Evolutionary conservation across 2,113 vertebrate species (phyloP).

Genomic region (Lipophrys pholis): DNA sequence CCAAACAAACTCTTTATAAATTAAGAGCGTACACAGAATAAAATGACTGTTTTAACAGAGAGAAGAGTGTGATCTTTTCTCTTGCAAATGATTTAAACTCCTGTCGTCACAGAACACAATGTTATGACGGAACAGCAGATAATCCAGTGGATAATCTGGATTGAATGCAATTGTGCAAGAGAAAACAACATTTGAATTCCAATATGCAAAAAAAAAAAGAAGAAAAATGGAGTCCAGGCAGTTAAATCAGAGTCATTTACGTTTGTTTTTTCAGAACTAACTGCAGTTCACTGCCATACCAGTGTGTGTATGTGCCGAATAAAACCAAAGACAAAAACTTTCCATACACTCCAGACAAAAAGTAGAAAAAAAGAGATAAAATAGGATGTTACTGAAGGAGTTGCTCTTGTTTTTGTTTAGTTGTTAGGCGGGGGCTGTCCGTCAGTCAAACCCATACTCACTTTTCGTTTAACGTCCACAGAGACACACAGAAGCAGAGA

Average conservation of each 20-base stretch:
- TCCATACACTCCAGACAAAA: too few species aligned
- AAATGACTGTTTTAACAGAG: too few species aligned
- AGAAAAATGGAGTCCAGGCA: not conserved
- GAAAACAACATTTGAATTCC: conserved; percentile 36
- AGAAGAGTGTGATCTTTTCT: too few species aligned
- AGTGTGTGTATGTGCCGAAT: too few species aligned
- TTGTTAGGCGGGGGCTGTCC: not conserved
- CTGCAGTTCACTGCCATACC: too few species aligned
- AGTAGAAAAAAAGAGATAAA: too few species aligned
- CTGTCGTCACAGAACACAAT: conserved; percentile 10
- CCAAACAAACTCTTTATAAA: not conserved
- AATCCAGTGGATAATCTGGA: conserved; percentile 32
- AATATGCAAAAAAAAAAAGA: not conserved
- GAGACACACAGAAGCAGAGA: conserved; percentile 90
- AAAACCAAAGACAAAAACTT: too few species aligned
- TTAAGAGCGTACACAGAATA: too few species aligned
- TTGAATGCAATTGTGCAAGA: conserved; percentile 12
- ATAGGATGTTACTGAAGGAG: too few species aligned
- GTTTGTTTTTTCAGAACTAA: conserved; percentile 8
- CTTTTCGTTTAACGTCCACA: conserved; percentile 93
- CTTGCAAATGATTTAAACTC: not conserved
- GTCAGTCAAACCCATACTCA: conserved; percentile 71
- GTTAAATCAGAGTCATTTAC: not conserved
- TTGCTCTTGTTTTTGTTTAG: too few species aligned
- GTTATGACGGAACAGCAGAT: conserved; percentile 36